Percentiles rank a stretch among this genome's conserved stretches.
Conservation (phyloP, 2,888 invertebrate species). For the Agrochola litura region DNA sequence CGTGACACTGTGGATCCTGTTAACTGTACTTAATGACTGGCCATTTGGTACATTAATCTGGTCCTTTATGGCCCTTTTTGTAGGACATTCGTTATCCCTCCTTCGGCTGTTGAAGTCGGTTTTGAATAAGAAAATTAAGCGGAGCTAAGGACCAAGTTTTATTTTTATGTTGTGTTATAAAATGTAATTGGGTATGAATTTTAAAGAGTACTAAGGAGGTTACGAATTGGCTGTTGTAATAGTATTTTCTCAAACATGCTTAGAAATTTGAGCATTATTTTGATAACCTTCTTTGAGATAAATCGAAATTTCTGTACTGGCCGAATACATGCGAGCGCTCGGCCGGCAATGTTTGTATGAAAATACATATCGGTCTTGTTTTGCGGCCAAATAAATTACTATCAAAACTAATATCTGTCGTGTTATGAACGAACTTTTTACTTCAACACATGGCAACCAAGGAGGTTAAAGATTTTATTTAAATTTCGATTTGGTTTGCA, state of each 20-base stretch:
- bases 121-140: conserved; percentile 69
- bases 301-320: too few species aligned
- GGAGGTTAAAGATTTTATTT: too few species aligned
- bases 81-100: conserved; percentile 75
- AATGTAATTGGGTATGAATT: conserved; percentile 37
- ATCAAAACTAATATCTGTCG: too few species aligned
- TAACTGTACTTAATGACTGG: conserved; percentile 81
- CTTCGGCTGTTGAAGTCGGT: conserved; percentile 64
- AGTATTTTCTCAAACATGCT: neutral
- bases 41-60: conserved; percentile 80
- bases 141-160: conserved; percentile 39
- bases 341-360: too few species aligned
- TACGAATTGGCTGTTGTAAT: neutral
- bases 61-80: conserved; percentile 75
- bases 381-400: too few species aligned
- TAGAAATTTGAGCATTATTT: too few species aligned
- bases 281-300: too few species aligned
- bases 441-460: too few species aligned
- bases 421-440: too few species aligned
- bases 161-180: conserved; percentile 40
- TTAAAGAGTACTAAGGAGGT: neutral
- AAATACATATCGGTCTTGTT: too few species aligned
- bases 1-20: conserved; percentile 76
- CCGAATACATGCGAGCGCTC: too few species aligned
- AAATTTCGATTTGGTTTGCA: too few species aligned